phyloP scores from a whole-genome alignment of 2,113 vertebrate species.

The Strigops habroptila region DNA sequence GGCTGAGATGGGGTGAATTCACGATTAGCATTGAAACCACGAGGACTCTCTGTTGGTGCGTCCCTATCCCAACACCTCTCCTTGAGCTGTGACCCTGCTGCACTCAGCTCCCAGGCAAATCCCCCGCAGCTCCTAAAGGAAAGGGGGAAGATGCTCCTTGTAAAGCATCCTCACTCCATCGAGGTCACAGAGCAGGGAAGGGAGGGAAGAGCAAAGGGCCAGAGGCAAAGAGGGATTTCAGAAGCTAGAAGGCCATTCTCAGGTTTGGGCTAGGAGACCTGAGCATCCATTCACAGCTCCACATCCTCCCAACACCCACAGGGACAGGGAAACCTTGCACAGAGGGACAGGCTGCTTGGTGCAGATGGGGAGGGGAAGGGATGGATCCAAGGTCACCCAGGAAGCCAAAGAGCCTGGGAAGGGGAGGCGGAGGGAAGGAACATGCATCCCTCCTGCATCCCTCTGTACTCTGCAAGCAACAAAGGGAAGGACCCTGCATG shows the following conservation, averaged over 20 bases:
- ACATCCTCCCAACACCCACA: rapidly evolving
- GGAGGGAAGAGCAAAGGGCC: not conserved
- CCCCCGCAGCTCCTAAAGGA: not conserved
- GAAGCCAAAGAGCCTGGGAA: not conserved
- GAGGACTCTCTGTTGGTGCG: not conserved
- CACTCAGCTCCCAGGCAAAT: not conserved
- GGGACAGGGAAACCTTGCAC: not conserved
- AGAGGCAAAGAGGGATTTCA: not conserved
- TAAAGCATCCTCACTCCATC: not conserved
- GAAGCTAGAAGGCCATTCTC: not conserved
- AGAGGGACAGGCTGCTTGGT: not conserved
- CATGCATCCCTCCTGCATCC: rapidly evolving
- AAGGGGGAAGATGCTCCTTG: not conserved
- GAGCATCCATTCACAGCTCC: not conserved
- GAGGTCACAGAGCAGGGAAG: not conserved
- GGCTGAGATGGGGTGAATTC: not conserved
- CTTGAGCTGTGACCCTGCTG: not conserved
- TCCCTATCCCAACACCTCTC: not conserved
- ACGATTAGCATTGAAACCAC: not conserved
- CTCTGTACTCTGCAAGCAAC: not conserved
- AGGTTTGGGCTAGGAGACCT: rapidly evolving
- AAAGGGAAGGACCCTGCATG: not conserved
- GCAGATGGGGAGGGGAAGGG: not conserved
- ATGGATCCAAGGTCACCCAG: slow-evolving; percentile 1
- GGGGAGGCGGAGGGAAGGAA: not conserved